phyloP scores from a whole-genome alignment of 2,113 vertebrate species.

The Cottus gobio region DNA sequence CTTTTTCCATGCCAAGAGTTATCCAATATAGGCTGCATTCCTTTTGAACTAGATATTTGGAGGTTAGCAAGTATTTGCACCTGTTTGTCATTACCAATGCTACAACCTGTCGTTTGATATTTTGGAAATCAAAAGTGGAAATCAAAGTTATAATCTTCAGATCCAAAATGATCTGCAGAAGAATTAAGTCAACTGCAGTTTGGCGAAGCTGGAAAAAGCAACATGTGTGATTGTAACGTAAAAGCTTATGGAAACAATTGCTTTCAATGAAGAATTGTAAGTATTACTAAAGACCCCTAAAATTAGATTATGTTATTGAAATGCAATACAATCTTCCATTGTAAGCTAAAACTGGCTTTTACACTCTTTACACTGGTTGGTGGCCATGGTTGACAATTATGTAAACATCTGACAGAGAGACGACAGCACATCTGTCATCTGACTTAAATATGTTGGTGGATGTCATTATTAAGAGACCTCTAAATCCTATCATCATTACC shows the following conservation, averaged over 20 bases:
- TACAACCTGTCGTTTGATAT: constrained; percentile 33
- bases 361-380: neutral
- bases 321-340: neutral
- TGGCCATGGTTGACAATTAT: neutral
- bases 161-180: constrained; percentile 22
- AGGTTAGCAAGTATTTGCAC: constrained; percentile 29
- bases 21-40: constrained; percentile 30
- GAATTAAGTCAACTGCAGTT: constrained; percentile 14
- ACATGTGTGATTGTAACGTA: constrained; percentile 9
- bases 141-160: neutral
- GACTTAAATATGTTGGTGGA: constrained; percentile 40
- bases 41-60: constrained; percentile 18
- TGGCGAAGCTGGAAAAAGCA: constrained; percentile 27
- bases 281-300: neutral
- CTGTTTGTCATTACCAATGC: constrained; percentile 37
- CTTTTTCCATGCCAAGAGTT: constrained; percentile 39
- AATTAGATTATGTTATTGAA: constrained; percentile 2
- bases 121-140: constrained; percentile 19
- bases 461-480: constrained; percentile 47
- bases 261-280: constrained; percentile 28
- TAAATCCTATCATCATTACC: constrained; percentile 66
- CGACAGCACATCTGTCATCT: constrained; percentile 38
- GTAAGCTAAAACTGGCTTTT: neutral
- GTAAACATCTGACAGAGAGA: constrained; percentile 33
- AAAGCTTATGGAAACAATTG: constrained; percentile 37